These are phyloP conservation scores for Phorcus lineatus DNA, from an alignment of 2,888 invertebrate genomes.

Conservation along the genomic window DNA sequence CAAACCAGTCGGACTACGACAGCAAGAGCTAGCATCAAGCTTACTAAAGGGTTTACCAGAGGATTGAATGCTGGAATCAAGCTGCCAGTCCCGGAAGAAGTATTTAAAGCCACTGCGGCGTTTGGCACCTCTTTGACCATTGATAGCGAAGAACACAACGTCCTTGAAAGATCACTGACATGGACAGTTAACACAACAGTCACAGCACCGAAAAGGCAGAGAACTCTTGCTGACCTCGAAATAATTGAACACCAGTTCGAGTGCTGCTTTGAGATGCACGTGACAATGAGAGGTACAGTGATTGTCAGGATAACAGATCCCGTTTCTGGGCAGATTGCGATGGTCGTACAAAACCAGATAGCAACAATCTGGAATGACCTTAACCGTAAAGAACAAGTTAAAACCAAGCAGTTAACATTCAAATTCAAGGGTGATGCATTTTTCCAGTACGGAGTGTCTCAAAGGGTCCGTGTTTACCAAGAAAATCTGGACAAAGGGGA, in stretches of 20 bases:
- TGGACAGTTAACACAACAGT: conserved; percentile 9
- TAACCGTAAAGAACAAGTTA: not conserved
- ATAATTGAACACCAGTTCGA: not conserved
- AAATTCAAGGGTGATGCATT: not conserved
- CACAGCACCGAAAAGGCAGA: not conserved
- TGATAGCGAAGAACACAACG: not conserved
- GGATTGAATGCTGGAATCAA: not conserved
- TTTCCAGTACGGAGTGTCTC: not conserved
- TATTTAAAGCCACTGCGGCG: not conserved
- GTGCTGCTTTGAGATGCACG: not conserved
- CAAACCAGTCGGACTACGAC: not conserved
- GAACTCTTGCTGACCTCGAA: conserved; percentile 6
- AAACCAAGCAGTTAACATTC: not conserved
- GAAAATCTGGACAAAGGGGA: not conserved
- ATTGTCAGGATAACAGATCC: not conserved
- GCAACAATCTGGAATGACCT: not conserved
- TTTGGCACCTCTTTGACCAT: not conserved
- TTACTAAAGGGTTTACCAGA: not conserved
- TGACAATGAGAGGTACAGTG: not conserved
- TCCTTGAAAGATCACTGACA: not conserved
- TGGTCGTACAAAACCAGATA: not conserved
- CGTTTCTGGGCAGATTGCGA: not conserved
- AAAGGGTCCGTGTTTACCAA: not conserved
- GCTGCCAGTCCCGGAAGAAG: not conserved
- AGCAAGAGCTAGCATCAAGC: not conserved